Conservation (phyloP, 2,797 vertebrate genomes). For the Dryobates pubescens region DNA sequence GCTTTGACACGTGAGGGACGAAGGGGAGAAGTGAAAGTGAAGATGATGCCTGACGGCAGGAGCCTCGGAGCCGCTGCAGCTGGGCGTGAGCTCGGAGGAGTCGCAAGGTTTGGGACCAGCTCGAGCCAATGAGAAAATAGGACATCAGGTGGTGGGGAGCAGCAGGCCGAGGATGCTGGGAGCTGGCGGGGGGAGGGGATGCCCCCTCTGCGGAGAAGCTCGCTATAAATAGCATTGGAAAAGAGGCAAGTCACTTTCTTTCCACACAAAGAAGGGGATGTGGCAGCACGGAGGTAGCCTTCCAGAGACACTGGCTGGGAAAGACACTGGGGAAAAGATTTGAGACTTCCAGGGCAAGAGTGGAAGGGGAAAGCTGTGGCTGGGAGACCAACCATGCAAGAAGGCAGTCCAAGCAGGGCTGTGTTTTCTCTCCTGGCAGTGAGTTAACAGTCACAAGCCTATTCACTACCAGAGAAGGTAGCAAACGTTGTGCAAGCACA, state of each 20-base stretch:
- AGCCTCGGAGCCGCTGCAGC: not conserved
- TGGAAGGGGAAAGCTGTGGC: not conserved
- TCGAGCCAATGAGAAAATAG: conserved; percentile 70
- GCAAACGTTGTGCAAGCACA: not conserved
- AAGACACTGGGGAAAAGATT: not conserved
- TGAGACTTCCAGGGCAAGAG: not conserved
- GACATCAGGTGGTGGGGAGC: conserved; percentile 57
- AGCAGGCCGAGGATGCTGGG: not conserved
- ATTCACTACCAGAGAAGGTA: not conserved
- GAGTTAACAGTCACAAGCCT: not conserved
- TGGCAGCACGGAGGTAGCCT: not conserved
- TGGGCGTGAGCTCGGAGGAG: conserved; percentile 29
- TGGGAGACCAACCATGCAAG: not conserved
- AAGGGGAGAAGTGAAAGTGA: conserved; percentile 46
- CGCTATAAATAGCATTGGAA: conserved; percentile 63
- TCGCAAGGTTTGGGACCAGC: conserved; percentile 64
- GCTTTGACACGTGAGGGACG: conserved; percentile 20
- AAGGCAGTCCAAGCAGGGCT: not conserved
- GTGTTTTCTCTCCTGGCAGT: not conserved
- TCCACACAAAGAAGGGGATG: conserved; percentile 28
- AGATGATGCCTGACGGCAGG: conserved; percentile 51
- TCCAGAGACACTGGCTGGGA: not conserved
- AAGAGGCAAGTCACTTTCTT: conserved; percentile 33
- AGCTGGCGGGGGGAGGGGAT: not conserved
- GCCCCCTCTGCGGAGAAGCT: conserved; percentile 22